These are phyloP conservation scores for Calliphora vicina DNA, from an alignment of 1,140 invertebrate species.

Conservation along the genomic window DNA sequence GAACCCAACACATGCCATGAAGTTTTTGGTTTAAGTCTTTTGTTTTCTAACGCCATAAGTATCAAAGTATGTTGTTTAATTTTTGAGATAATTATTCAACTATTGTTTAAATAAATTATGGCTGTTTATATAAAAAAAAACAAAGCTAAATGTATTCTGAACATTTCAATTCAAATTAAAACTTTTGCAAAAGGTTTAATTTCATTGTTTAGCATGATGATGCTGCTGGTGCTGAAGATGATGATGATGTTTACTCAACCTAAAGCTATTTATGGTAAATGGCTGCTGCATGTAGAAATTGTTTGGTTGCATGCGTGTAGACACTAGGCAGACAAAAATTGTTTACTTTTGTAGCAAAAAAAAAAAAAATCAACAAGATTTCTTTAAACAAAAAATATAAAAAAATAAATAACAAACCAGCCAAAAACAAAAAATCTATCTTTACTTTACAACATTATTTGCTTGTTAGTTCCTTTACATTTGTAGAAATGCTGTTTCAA, in stretches of 20 bases:
- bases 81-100: too few species aligned
- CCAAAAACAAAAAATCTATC: too few species aligned
- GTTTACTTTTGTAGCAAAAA: not conserved
- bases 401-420: too few species aligned
- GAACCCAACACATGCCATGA: not conserved
- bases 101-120: not conserved
- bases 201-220: not conserved
- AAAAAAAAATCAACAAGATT: not conserved
- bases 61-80: too few species aligned
- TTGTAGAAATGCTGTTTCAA: not conserved
- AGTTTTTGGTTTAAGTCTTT: not conserved
- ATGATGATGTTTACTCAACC: not conserved
- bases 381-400: not conserved
- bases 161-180: too few species aligned
- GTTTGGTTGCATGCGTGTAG: not conserved
- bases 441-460: not conserved
- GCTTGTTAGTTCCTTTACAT: not conserved
- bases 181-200: not conserved
- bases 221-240: not conserved
- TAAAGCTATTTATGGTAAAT: not conserved
- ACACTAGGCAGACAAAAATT: conserved; percentile 3
- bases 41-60: not conserved
- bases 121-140: not conserved
- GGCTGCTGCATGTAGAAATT: not conserved
- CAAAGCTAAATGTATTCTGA: too few species aligned